Conservation (phyloP, 2,888 invertebrate genomes). For the Rhorus exstirpatorius region DNA sequence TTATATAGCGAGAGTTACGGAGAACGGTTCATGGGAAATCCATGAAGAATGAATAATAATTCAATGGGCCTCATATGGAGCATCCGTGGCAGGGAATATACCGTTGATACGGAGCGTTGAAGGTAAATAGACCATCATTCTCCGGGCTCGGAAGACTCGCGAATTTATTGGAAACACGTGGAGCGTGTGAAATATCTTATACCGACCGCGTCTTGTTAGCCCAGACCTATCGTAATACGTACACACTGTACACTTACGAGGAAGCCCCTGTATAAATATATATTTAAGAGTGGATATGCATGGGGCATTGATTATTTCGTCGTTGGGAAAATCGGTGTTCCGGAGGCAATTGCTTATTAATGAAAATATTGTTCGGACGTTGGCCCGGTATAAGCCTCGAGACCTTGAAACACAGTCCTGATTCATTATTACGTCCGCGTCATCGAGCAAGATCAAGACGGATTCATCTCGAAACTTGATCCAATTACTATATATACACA, state of each 20-base stretch:
- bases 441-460: conserved; percentile 39
- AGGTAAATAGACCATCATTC: conserved; percentile 51
- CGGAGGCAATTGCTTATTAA: conserved; percentile 53
- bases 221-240: conserved; percentile 14
- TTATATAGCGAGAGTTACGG: neutral
- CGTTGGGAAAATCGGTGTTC: conserved; percentile 40
- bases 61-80: conserved; percentile 18
- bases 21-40: conserved; percentile 39
- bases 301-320: conserved; percentile 35
- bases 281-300: neutral
- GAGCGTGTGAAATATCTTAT: conserved; percentile 46
- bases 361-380: conserved; percentile 58
- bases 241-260: neutral
- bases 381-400: conserved; percentile 29
- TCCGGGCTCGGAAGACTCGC: conserved; percentile 27
- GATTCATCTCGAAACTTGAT: conserved; percentile 47
- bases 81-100: conserved; percentile 16
- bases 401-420: conserved; percentile 45
- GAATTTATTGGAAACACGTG: conserved; percentile 65
- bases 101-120: conserved; percentile 37
- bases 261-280: neutral
- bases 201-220: conserved; percentile 32
- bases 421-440: conserved; percentile 58
- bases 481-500: conserved; percentile 37
- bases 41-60: conserved; percentile 43